Base-by-base conservation (phyloP, 92 coral and sea anemone genomes). In the Umimayanthus chanpuru region DNA sequence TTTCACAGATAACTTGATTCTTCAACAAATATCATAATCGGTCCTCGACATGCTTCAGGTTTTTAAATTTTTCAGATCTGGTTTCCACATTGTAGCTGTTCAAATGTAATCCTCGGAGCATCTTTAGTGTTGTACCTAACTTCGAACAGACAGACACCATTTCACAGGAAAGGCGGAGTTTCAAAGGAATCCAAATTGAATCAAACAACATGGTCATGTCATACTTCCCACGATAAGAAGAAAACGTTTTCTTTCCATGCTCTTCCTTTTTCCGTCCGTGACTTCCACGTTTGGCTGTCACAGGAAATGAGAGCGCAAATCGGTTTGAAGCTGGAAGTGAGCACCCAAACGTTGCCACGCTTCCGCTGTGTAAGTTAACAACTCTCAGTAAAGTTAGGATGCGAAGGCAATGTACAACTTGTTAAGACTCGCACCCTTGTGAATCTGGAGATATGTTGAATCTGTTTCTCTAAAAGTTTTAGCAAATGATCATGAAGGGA, bases 101-200 rank as follows among this genome's bases (percentile, higher is more conserved):
- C 58, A 53, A 53, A 12, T 15, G 58, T 1, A 10, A 16, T 10
- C 1, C 18, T 12, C 20, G 18, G 16, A 50, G 16, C 12, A 10
- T 50, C 2, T 53, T 53, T 12, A 12, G 58, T 53, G 58, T 15
- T 53, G 18, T 53, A 53, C 68, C 68, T 61, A 61, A 61, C 26
- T 20, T 20, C 15, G 26, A 36, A 44, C 10, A 49, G 7, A 25
- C 38, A 4, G 64, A 55, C 61, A 29, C 16, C 44, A 30, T 56
- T 80, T 61, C 21, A 53, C 84, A 80, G 84, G 84, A 80, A 80
- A 80, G 84, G 84, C 14, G 84, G 84, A 55, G 84, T n/a, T 23
- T 29, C 23, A 10, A 55, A 28, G 43, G 71, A 30, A 80, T 80
- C 44, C 26, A 61, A 61, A 61, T 40, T 15, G 12, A 29, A 53